Evolutionary conservation across 2,888 invertebrate species (phyloP).

Genomic region (Pegoplata infirma): DNA sequence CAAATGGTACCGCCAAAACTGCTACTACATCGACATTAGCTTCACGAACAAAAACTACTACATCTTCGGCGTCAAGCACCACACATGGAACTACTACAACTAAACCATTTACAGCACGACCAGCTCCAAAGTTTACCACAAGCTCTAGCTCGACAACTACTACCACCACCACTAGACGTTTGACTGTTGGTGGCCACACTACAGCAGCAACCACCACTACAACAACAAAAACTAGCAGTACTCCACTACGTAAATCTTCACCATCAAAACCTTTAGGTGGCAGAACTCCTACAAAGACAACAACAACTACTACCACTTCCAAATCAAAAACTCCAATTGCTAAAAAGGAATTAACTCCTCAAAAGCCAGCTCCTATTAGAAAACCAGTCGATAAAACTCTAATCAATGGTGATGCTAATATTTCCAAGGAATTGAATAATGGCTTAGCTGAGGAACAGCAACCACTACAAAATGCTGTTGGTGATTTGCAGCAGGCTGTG

Average conservation of each 20-base stretch:
- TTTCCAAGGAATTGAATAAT: conserved; percentile 32
- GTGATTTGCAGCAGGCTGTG: conserved; percentile 34
- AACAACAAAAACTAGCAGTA: conserved; percentile 54
- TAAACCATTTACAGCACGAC: conserved; percentile 73
- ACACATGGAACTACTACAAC: conserved; percentile 53
- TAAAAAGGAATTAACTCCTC: conserved; percentile 60
- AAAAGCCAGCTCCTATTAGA: conserved; percentile 68
- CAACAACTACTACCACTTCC: conserved; percentile 38
- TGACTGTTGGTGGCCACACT: conserved; percentile 48
- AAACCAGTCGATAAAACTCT: conserved; percentile 49
- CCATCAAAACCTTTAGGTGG: conserved; percentile 65
- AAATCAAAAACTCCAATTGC: conserved; percentile 64
- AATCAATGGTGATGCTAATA: conserved; percentile 59
- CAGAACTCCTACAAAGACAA: conserved; percentile 58
- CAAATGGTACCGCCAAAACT: conserved; percentile 56
- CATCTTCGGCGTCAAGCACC: conserved; percentile 63
- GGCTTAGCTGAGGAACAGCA: conserved; percentile 21
- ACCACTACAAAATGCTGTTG: conserved; percentile 35
- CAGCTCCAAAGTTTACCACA: conserved; percentile 71
- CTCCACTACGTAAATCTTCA: conserved; percentile 66
- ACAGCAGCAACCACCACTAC: conserved; percentile 45
- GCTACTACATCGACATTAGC: conserved; percentile 46
- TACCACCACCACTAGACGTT: conserved; percentile 66
- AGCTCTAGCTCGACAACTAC: conserved; percentile 47
- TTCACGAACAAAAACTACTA: conserved; percentile 62